These are phyloP conservation scores for Sebastes aleutianus DNA, from an alignment of 2,797 vertebrate species.

Conservation along the genomic window DNA sequence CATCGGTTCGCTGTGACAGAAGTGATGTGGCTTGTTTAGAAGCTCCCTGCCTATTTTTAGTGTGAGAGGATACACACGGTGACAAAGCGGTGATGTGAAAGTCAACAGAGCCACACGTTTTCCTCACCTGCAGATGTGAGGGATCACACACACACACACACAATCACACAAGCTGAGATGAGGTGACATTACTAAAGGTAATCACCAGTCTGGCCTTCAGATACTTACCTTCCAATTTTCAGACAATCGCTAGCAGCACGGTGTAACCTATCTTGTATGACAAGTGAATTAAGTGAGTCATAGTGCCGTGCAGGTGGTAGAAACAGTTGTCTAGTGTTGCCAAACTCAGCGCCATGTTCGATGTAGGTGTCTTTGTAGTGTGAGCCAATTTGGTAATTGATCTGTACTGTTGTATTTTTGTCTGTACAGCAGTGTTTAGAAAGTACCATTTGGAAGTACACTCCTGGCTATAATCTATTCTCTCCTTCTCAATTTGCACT, in stretches of 20 bases:
- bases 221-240: neutral
- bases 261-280: neutral
- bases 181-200: neutral
- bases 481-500: neutral
- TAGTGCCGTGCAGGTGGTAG: neutral
- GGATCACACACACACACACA: neutral
- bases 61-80: constrained; percentile 30
- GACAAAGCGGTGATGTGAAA: constrained; percentile 44
- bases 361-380: neutral
- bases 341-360: neutral
- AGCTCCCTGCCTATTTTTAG: constrained; percentile 57
- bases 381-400: constrained; percentile 6
- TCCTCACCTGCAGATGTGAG: constrained; percentile 15
- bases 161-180: neutral
- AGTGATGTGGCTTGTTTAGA: constrained; percentile 23
- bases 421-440: constrained; percentile 3
- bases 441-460: neutral
- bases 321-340: neutral
- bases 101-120: constrained; percentile 47
- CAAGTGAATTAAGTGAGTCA: neutral
- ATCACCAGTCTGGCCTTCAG: neutral
- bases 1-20: constrained; percentile 10
- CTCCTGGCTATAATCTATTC: neutral
- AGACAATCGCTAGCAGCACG: neutral
- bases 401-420: neutral